Percentiles rank a stretch among this genome's conserved stretches.
These are phyloP conservation scores for Apis dorsata DNA, from an alignment of 1,140 invertebrate species.

Conservation along the genomic window DNA sequence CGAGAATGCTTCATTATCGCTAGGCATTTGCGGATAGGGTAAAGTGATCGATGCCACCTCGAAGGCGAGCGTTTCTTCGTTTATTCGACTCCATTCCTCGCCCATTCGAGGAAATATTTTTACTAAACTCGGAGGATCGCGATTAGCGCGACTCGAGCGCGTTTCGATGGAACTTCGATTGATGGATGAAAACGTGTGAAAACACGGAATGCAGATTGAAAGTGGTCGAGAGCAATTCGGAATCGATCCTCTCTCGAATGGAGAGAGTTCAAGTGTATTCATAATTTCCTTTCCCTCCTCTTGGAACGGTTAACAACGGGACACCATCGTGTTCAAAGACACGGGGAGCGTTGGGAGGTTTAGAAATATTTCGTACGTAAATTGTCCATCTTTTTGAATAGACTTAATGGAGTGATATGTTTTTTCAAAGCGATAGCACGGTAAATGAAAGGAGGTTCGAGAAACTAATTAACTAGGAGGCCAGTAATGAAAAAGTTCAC, in stretches of 20 bases:
- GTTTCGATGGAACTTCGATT: background rate
- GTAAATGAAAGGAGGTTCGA: too few relatives aligned
- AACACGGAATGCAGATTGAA: background rate
- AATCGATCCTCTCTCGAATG: background rate
- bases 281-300: constrained; percentile 9
- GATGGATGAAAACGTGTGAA: background rate
- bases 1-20: background rate
- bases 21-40: background rate
- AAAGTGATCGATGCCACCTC: constrained; percentile 29
- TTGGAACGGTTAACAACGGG: background rate
- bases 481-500: background rate
- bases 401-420: too few relatives aligned
- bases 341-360: background rate
- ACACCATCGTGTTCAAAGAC: background rate
- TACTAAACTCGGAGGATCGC: background rate
- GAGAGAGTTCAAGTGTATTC: background rate
- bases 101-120: constrained; percentile 17
- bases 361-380: constrained; percentile 1
- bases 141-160: background rate
- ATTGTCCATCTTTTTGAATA: too few relatives aligned
- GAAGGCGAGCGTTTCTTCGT: constrained; percentile 20
- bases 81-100: background rate
- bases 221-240: background rate
- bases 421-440: too few relatives aligned
- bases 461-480: too few relatives aligned